Conservation (phyloP, 2,797 vertebrate species). For the Psittacula echo region DNA sequence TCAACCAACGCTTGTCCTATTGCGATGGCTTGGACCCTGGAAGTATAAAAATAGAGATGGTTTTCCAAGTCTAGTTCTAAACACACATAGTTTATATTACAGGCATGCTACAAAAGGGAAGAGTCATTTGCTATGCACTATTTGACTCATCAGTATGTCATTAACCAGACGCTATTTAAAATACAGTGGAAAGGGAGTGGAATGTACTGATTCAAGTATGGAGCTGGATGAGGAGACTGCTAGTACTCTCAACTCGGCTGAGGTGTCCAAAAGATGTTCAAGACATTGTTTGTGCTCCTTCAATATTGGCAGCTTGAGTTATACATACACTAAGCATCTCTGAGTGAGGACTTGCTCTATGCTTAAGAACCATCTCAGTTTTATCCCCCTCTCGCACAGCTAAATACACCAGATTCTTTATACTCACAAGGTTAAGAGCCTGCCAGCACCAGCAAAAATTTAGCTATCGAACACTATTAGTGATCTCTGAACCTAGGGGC, state of each 20-base stretch:
- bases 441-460: background rate
- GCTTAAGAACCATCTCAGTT: background rate
- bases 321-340: background rate
- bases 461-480: background rate
- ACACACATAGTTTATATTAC: background rate
- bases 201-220: background rate
- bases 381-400: background rate
- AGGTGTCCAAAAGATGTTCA: background rate
- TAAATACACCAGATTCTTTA: background rate
- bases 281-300: background rate
- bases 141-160: background rate
- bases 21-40: slow-evolving; percentile 95
- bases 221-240: background rate
- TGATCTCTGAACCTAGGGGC: background rate
- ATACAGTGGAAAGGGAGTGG: background rate
- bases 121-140: background rate
- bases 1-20: slow-evolving; percentile 97
- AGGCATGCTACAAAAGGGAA: background rate
- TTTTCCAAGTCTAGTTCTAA: background rate
- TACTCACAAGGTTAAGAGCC: background rate
- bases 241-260: background rate
- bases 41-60: background rate
- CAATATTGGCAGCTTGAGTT: background rate
- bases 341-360: background rate
- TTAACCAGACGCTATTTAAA: background rate